These are phyloP conservation scores for Nebria ingens DNA, from an alignment of 1,140 invertebrate genomes.

Conservation along the genomic window DNA sequence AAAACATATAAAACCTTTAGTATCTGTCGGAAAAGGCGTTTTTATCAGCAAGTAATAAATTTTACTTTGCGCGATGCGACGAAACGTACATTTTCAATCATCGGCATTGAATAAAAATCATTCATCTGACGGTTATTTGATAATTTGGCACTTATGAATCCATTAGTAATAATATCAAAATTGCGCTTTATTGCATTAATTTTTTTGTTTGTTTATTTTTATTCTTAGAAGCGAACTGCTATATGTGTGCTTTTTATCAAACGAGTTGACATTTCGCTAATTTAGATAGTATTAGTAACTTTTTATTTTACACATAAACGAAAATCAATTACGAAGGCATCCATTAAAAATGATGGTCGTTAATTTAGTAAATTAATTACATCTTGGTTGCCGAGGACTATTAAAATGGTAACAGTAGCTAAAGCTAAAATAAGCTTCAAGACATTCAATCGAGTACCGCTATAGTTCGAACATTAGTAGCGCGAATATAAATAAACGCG, in stretches of 20 bases:
- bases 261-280: too few species aligned
- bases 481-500: too few species aligned
- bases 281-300: too few species aligned
- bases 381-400: too few species aligned
- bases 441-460: neutral
- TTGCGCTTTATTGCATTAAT: neutral
- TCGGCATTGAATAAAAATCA: too few species aligned
- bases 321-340: neutral
- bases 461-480: too few species aligned
- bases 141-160: neutral
- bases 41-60: neutral
- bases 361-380: neutral
- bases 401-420: neutral
- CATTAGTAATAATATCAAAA: neutral
- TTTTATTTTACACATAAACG: neutral
- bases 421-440: neutral
- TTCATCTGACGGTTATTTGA: too few species aligned
- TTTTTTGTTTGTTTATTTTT: too few species aligned
- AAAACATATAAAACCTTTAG: neutral
- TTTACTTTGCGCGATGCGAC: neutral
- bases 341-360: neutral
- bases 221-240: neutral
- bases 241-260: neutral
- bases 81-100: too few species aligned
- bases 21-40: neutral